These are phyloP conservation scores for Pollachius pollachius DNA, from an alignment of 2,113 vertebrate genomes.

Conservation along the genomic window DNA sequence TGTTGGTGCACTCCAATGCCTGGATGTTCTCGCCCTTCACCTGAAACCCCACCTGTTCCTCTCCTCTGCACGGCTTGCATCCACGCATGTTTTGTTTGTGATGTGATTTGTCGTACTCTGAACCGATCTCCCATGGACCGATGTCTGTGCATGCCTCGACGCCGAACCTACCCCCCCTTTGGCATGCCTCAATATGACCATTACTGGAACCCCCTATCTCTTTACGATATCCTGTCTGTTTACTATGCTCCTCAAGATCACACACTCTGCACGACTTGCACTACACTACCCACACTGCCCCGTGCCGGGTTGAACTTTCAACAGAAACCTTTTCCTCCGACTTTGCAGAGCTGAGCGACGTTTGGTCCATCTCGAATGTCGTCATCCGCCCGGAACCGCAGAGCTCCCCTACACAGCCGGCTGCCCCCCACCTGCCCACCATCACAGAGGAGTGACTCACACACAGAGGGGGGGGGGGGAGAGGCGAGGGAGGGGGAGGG, in stretches of 20 bases:
- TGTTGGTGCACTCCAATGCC: no score
- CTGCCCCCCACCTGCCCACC: conserved; percentile 67
- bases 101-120: not conserved
- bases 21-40: not conserved
- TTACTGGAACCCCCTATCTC: conserved; percentile 1
- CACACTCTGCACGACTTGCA: not conserved
- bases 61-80: not conserved
- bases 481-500: not conserved
- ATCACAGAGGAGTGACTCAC: conserved; percentile 66
- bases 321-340: not conserved
- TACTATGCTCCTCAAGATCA: not conserved
- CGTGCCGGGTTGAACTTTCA: conserved; percentile 1
- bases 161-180: not conserved
- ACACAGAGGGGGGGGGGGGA: not conserved
- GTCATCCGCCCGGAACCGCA: conserved; percentile 57
- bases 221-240: not conserved
- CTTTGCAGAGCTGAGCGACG: conserved; percentile 73
- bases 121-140: not conserved
- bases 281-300: conserved; percentile 4
- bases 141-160: not conserved
- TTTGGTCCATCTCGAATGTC: conserved; percentile 76
- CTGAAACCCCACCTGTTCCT: not conserved
- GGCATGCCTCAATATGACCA: no score
- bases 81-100: not conserved
- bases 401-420: conserved; percentile 57